Evolutionary conservation across 1,140 invertebrate species (phyloP), one percentile per base, ranked within the genome.

Genomic region (Micrasema minimum): DNA sequence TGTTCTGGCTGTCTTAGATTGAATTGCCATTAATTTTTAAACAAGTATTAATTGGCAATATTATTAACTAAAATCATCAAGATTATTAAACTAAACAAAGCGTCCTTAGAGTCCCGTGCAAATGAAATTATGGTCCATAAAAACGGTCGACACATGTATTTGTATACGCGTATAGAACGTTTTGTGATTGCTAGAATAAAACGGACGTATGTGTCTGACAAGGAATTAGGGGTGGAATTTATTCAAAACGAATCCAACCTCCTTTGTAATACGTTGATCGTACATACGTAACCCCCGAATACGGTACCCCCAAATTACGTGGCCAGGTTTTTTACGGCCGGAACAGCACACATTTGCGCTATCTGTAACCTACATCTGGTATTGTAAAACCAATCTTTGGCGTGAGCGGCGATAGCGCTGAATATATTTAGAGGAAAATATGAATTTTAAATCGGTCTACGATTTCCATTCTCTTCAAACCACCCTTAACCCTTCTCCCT

Each of bases 171-270:
- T 20, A 51, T 20, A 51, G 22, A 51, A 12, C 48, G 48, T 51
- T 51, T 51, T 51, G 48, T 3, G 20, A 51, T 51, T 51, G 48
- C 48, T 12, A 14, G 20, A 20, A 51, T 51, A 51, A 51, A 51
- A 51, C 48, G 12, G 48, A 51, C 10, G 48, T n/a, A 57, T 57
- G 31, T 35, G 53, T 37, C 53, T 57, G 53, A 35, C n/a, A 55
- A n/a, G 16, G 37, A 57, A 57, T 57, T 57, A 57, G 12, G 31
- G 53, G 53, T 57, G n/a, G n/a, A 57, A 57, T 57, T 57, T 57
- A 57, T 57, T 57, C 53, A 57, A 57, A 57, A 57, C 53, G 53
- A 57, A 57, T 57, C 53, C 53, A 23, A 51, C 50, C 50, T 23
- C 16, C 53, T 57, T 57, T 57, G 53, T 57, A 57, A 57, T 57